These are phyloP conservation scores for Watsonalla cultraria DNA, from an alignment of 2,888 invertebrate species.

Conservation along the genomic window DNA sequence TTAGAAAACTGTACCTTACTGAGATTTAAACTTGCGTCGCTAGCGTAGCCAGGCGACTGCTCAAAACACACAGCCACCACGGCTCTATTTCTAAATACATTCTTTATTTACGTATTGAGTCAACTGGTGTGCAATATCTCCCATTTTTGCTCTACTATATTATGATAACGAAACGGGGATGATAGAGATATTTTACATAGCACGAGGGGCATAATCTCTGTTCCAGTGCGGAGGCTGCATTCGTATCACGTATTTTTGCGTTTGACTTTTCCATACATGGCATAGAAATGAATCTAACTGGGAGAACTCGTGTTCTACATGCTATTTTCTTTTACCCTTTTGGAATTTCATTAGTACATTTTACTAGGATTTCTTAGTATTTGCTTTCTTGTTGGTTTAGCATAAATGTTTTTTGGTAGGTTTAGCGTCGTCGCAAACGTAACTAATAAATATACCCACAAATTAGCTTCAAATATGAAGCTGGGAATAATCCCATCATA, in stretches of 20 bases:
- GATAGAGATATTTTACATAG: constrained; percentile 5
- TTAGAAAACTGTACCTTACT: too few species aligned
- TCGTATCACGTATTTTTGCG: constrained; percentile 27
- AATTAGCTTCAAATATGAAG: too few species aligned
- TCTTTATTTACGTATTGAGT: too few species aligned
- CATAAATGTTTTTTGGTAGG: too few species aligned
- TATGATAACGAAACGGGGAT: not conserved
- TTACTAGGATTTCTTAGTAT: not conserved
- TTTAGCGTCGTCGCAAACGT: too few species aligned
- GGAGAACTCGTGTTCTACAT: constrained; percentile 17
- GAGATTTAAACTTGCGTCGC: too few species aligned
- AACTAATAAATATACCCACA: too few species aligned
- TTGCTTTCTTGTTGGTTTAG: not conserved
- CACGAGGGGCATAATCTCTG: constrained; percentile 10
- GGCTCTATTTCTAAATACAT: too few species aligned
- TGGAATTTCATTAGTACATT: constrained; percentile 2
- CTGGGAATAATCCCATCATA: too few species aligned
- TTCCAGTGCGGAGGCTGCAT: constrained; percentile 14
- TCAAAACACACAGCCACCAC: too few species aligned
- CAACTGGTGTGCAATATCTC: too few species aligned
- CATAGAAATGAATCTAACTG: constrained; percentile 30
- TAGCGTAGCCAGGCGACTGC: too few species aligned
- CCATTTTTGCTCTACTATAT: not conserved
- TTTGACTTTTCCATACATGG: constrained; percentile 29
- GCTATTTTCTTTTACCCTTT: constrained; percentile 9